phyloP scores from a whole-genome alignment of 2,888 invertebrate species.

The Stenichneumon culpator region DNA sequence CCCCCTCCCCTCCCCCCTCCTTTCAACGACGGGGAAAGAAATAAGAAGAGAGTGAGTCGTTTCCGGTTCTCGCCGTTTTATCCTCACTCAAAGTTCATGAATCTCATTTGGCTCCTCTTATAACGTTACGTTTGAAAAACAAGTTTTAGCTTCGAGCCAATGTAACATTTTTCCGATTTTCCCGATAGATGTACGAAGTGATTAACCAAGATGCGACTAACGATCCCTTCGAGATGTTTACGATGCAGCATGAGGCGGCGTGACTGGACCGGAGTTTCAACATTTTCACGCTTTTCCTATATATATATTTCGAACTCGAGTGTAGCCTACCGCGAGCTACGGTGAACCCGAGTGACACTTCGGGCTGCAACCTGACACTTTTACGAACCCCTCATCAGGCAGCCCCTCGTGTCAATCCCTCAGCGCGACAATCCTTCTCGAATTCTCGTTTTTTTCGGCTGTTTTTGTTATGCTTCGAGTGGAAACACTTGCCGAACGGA shows the following conservation, averaged over 20 bases:
- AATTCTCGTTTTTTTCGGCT: constrained; percentile 24
- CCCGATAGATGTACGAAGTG: constrained; percentile 9
- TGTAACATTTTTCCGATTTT: background rate
- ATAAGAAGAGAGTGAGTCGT: constrained; percentile 42
- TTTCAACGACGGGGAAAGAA: constrained; percentile 59
- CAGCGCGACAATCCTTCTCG: constrained; percentile 21
- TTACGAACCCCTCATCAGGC: constrained; percentile 50
- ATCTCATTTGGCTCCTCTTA: constrained; percentile 66
- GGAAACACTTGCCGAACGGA: constrained; percentile 49
- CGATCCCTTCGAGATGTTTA: constrained; percentile 69
- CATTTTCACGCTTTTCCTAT: constrained; percentile 24
- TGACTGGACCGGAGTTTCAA: constrained; percentile 31
- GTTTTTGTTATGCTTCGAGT: constrained; percentile 12
- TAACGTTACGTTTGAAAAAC: background rate
- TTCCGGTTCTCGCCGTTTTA: constrained; percentile 52
- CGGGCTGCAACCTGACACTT: constrained; percentile 70
- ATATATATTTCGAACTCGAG: constrained; percentile 10
- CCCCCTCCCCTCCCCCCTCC: constrained; percentile 25
- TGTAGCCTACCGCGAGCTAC: constrained; percentile 18
- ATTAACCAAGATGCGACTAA: constrained; percentile 58
- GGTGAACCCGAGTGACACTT: constrained; percentile 67
- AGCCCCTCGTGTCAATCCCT: constrained; percentile 5
- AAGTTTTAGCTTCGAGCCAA: background rate
- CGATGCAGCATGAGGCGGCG: constrained; percentile 66
- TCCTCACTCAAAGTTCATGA: constrained; percentile 63